Evolutionary conservation across 2,797 vertebrate genomes (phyloP).

Genomic region (Aphelocoma californica): DNA sequence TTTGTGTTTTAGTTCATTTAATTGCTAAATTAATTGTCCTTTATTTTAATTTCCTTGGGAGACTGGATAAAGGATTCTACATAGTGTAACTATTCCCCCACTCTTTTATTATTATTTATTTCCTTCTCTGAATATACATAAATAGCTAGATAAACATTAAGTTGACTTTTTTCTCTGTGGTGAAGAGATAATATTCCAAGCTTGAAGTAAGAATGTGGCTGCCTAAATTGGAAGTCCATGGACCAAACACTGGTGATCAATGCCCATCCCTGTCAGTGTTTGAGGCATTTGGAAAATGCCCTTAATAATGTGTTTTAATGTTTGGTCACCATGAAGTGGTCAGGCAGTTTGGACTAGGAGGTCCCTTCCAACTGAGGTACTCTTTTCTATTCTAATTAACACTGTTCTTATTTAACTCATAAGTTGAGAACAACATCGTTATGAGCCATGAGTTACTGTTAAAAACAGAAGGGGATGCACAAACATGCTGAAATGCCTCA

Average conservation of each 20-base stretch:
- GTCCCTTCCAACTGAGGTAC: background rate
- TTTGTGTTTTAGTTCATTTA: background rate
- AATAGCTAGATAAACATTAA: background rate
- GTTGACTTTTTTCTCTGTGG: background rate
- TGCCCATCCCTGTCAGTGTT: background rate
- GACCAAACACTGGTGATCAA: accelerated
- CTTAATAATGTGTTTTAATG: background rate
- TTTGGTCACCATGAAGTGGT: background rate
- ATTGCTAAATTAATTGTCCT: background rate
- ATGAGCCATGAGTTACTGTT: background rate
- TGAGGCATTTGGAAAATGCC: background rate
- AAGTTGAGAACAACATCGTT: conserved; percentile 23
- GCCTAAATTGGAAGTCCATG: background rate
- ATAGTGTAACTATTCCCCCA: background rate
- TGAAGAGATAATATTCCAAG: background rate
- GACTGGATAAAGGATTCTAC: background rate
- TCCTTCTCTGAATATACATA: background rate
- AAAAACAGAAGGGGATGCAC: background rate
- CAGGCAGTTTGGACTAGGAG: background rate
- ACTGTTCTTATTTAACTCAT: background rate
- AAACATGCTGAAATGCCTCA: background rate
- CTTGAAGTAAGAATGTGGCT: background rate
- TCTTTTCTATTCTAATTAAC: background rate
- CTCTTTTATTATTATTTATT: background rate
- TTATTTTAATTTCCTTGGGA: background rate